Conservation (phyloP, 2,888 invertebrate species). For the Lepidocyrtinus sp. region DNA sequence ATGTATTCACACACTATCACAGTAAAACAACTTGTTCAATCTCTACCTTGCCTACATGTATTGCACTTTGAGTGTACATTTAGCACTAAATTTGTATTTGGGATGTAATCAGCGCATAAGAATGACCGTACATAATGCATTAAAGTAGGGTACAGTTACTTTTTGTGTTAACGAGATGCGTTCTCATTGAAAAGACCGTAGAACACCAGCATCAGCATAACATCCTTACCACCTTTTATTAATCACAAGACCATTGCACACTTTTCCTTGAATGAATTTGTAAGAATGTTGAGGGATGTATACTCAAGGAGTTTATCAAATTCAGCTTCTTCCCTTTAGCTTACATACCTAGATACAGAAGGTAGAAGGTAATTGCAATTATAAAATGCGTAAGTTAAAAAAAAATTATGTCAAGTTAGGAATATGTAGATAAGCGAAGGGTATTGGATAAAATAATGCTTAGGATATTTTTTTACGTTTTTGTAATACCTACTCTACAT, state of each 20-base stretch:
- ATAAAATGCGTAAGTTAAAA: no score
- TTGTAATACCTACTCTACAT: no score
- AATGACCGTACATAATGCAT: constrained; percentile 15
- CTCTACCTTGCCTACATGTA: not conserved
- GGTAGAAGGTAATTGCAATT: not conserved
- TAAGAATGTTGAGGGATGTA: not conserved
- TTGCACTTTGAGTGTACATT: constrained; percentile 2
- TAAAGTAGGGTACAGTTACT: constrained; percentile 15
- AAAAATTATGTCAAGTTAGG: no score
- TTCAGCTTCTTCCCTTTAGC: not conserved
- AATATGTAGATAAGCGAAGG: no score
- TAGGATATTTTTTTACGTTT: no score
- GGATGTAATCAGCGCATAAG: not conserved
- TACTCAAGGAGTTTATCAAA: not conserved
- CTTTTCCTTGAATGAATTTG: constrained; percentile 18
- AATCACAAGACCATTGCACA: constrained; percentile 12
- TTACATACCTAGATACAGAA: not conserved
- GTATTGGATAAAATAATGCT: no score
- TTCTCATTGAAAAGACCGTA: not conserved
- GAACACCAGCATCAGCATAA: constrained; percentile 2
- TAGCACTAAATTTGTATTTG: constrained; percentile 5
- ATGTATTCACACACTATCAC: not conserved
- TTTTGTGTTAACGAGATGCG: constrained; percentile 8
- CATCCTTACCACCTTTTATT: no score
- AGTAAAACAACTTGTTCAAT: constrained; percentile 7